Evolutionary conservation across 1,140 invertebrate species (phyloP).

Genomic region (Zaprionus africanus): DNA sequence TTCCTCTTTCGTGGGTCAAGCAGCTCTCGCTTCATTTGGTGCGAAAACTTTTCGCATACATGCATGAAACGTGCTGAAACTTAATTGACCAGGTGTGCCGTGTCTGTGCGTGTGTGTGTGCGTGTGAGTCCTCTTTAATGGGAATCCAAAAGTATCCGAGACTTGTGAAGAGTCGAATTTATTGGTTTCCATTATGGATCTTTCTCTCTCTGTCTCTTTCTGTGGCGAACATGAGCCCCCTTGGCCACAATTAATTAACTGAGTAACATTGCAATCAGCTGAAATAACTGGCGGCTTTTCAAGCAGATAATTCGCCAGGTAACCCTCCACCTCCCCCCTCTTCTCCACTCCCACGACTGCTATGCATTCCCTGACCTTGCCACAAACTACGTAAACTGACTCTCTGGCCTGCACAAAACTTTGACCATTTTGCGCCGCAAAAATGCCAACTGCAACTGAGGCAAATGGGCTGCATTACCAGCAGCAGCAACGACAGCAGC

Average conservation of each 20-base stretch:
- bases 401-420: constrained; percentile 37
- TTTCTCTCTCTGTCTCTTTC: not conserved
- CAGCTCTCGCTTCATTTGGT: constrained; percentile 67
- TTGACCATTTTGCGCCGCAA: constrained; percentile 38
- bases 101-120: not conserved
- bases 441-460: constrained; percentile 34
- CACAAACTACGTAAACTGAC: constrained; percentile 46
- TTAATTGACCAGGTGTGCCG: constrained; percentile 58
- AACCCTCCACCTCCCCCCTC: not conserved
- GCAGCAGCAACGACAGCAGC: constrained; percentile 1
- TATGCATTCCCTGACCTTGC: constrained; percentile 15
- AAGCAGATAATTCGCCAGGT: constrained; percentile 2
- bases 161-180: constrained; percentile 39
- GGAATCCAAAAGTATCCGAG: constrained; percentile 5
- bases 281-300: constrained; percentile 21
- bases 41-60: constrained; percentile 62
- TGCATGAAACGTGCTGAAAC: constrained; percentile 69
- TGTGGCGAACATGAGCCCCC: not conserved
- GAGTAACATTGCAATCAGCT: constrained; percentile 16
- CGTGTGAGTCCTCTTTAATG: constrained; percentile 42
- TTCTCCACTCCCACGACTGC: no score
- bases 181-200: constrained; percentile 61
- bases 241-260: constrained; percentile 70
- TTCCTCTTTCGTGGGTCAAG: constrained; percentile 21
- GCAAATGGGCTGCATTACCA: constrained; percentile 28